Percentiles rank a stretch among this genome's conserved stretches.
These are phyloP conservation scores for Hypotaenidia philippensis DNA, from an alignment of 2,797 vertebrate species.

Conservation along the genomic window DNA sequence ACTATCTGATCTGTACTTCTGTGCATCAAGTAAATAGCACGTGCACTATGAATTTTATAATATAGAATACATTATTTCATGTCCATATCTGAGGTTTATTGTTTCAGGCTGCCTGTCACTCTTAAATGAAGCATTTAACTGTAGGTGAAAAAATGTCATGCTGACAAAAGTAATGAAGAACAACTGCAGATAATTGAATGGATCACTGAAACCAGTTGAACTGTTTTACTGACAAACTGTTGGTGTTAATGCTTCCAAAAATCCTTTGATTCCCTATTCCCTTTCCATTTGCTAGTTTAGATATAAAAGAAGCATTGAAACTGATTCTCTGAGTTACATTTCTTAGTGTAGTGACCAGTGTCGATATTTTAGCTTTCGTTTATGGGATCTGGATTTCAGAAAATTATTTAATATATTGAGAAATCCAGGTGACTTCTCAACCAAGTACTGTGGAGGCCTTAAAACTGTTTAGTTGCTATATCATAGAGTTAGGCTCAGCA, in stretches of 20 bases:
- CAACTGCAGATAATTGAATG: background rate
- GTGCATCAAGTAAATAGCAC: background rate
- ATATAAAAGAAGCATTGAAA: background rate
- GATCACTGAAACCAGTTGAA: background rate
- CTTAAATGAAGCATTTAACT: background rate
- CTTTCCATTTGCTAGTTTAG: background rate
- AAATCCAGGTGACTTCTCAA: background rate
- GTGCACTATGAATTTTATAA: background rate
- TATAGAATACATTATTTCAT: background rate
- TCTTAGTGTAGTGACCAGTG: background rate
- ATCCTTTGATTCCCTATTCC: background rate
- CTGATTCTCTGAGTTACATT: background rate
- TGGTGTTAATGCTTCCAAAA: background rate
- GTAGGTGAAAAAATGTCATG: background rate
- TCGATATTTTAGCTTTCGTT: background rate
- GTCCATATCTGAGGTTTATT: background rate
- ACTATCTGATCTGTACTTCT: background rate
- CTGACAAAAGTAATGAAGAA: background rate
- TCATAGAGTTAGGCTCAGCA: background rate
- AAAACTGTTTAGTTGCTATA: background rate
- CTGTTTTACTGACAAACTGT: background rate
- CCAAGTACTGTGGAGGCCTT: background rate
- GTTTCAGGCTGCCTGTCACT: background rate
- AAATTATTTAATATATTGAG: background rate
- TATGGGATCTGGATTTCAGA: background rate